These are phyloP conservation scores for Acrocyrtus sp. DNA, from an alignment of 2,888 invertebrate genomes.

Conservation along the genomic window DNA sequence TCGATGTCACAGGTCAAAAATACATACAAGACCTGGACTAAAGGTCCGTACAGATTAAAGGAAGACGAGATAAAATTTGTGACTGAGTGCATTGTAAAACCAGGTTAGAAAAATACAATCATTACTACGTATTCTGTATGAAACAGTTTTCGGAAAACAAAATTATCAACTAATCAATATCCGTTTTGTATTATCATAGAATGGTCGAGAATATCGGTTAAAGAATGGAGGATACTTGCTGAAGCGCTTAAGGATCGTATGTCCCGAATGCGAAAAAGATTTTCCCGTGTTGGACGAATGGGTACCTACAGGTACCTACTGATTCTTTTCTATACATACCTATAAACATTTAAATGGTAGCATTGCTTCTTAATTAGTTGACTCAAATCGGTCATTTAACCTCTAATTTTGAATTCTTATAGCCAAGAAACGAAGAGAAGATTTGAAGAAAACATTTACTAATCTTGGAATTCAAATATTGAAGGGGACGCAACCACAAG, in stretches of 20 bases:
- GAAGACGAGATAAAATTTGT: slow-evolving; percentile 46
- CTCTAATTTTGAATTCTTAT: no score
- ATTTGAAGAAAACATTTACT: slow-evolving; percentile 8
- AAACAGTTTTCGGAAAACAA: neutral
- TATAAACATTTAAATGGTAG: no score
- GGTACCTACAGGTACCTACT: no score
- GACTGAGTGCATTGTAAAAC: slow-evolving; percentile 38
- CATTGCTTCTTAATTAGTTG: no score
- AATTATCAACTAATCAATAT: no score
- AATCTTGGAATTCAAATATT: slow-evolving; percentile 10
- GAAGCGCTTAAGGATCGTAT: slow-evolving; percentile 29
- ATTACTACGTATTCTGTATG: neutral
- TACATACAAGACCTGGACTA: slow-evolving; percentile 34
- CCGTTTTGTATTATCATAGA: slow-evolving; percentile 4
- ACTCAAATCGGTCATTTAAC: neutral
- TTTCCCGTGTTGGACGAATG: slow-evolving; percentile 10
- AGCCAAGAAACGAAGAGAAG: slow-evolving; percentile 22
- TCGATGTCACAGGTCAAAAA: slow-evolving; percentile 27
- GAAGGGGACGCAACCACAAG: slow-evolving; percentile 1
- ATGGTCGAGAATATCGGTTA: slow-evolving; percentile 29
- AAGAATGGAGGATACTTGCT: slow-evolving; percentile 32
- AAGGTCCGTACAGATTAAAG: slow-evolving; percentile 33
- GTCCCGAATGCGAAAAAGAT: slow-evolving; percentile 37
- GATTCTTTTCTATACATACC: no score
- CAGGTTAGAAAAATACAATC: slow-evolving; percentile 20